A percentile compares a stretch with the other conserved stretches of the same genome.
phyloP scores from a whole-genome alignment of 2,113 vertebrate genomes.

The Hippolais icterina region DNA sequence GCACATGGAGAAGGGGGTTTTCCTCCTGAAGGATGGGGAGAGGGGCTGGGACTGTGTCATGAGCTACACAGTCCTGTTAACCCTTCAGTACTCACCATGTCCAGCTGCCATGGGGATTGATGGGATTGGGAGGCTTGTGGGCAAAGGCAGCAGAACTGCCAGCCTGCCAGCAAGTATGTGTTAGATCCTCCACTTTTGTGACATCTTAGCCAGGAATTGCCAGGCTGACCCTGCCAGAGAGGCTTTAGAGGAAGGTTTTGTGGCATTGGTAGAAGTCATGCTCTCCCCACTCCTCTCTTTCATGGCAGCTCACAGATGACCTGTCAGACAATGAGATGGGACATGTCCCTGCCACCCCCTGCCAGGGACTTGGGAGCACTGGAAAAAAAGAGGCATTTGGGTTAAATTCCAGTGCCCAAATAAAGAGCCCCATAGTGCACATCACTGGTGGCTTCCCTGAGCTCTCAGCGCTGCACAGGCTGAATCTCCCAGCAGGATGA shows the following conservation, averaged over 20 bases:
- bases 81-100: rapidly evolving
- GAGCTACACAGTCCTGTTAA: background rate
- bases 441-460: background rate
- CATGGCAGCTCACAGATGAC: background rate
- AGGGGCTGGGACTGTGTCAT: background rate
- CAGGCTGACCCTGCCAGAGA: background rate
- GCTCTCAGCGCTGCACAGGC: background rate
- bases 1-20: background rate
- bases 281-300: background rate
- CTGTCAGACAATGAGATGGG: background rate
- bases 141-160: background rate
- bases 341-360: background rate
- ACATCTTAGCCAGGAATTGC: background rate
- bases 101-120: rapidly evolving
- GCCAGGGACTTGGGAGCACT: background rate
- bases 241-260: background rate
- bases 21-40: background rate
- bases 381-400: background rate
- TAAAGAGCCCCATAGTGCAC: background rate
- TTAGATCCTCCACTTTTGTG: background rate
- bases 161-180: background rate
- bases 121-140: background rate
- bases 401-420: background rate
- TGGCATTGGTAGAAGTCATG: background rate
- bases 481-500: background rate